Evolutionary conservation across 1,140 invertebrate genomes (phyloP).

Genomic region (Caenorhabditis brenneri): DNA sequence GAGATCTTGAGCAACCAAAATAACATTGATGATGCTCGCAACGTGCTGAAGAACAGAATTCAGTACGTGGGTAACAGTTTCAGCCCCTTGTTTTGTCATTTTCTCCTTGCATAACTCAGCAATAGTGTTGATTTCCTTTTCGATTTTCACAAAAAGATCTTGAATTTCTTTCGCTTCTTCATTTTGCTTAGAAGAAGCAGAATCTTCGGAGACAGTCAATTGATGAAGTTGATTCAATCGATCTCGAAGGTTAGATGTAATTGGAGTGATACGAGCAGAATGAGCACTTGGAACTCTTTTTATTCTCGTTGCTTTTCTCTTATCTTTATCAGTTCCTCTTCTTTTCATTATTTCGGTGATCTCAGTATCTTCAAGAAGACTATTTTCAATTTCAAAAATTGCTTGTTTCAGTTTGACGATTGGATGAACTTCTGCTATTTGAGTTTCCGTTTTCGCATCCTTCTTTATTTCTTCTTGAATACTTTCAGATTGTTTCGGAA

Average conservation of each 20-base stretch:
- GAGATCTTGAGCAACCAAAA: constrained; percentile 37
- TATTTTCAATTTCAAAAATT: constrained; percentile 54
- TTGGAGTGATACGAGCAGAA: constrained; percentile 63
- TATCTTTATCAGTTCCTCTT: neutral
- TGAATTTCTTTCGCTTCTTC: constrained; percentile 53
- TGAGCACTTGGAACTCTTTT: constrained; percentile 49
- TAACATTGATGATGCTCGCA: constrained; percentile 58
- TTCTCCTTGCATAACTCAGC: constrained; percentile 61
- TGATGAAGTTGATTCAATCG: constrained; percentile 56
- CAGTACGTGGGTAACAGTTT: constrained; percentile 63
- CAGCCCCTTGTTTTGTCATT: constrained; percentile 56
- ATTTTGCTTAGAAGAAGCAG: neutral
- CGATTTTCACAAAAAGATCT: constrained; percentile 61
- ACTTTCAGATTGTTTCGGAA: neutral
- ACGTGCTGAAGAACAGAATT: constrained; percentile 56
- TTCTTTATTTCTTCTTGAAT: neutral
- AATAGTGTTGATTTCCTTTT: constrained; percentile 65
- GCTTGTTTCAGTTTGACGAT: constrained; percentile 58
- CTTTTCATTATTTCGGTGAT: constrained; percentile 27
- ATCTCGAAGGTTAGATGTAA: constrained; percentile 62
- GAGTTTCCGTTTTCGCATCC: neutral
- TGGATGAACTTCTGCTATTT: constrained; percentile 50
- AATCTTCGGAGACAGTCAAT: constrained; percentile 16
- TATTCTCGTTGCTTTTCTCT: neutral
- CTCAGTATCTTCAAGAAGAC: constrained; percentile 51